These are phyloP conservation scores for Malurus cyaneus DNA, from an alignment of 2,113 vertebrate species.

Conservation along the genomic window DNA sequence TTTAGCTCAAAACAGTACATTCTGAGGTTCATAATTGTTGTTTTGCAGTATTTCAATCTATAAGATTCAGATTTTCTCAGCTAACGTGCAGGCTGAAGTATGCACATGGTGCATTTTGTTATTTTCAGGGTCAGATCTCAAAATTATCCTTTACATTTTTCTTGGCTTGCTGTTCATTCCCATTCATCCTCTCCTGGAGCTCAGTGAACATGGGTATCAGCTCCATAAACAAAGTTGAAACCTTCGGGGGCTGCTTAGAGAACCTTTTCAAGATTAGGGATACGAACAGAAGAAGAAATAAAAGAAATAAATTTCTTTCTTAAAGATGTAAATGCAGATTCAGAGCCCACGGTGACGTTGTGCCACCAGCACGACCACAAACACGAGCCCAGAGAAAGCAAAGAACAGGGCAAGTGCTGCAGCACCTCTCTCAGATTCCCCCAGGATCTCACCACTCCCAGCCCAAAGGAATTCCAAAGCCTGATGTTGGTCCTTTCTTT, in stretches of 20 bases:
- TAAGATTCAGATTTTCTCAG: not conserved
- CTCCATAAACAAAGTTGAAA: not conserved
- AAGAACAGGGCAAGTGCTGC: not conserved
- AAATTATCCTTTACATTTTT: not conserved
- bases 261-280: not conserved
- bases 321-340: not conserved
- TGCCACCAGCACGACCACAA: not conserved
- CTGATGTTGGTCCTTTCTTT: not conserved
- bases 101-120: not conserved
- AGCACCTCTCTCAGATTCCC: not conserved
- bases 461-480: not conserved
- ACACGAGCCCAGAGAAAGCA: fast-evolving
- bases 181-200: not conserved
- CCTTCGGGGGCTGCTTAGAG: not conserved
- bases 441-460: not conserved
- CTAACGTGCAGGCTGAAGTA: not conserved
- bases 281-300: not conserved
- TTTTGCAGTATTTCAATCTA: not conserved
- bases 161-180: not conserved
- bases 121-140: not conserved
- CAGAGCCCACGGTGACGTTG: too few relatives aligned
- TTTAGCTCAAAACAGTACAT: not conserved
- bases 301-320: not conserved
- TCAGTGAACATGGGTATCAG: not conserved
- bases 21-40: not conserved